Evolutionary conservation across 2,797 vertebrate species (phyloP), one percentile per base, ranked within the genome.

Genomic region (Arnoldichthys spilopterus): DNA sequence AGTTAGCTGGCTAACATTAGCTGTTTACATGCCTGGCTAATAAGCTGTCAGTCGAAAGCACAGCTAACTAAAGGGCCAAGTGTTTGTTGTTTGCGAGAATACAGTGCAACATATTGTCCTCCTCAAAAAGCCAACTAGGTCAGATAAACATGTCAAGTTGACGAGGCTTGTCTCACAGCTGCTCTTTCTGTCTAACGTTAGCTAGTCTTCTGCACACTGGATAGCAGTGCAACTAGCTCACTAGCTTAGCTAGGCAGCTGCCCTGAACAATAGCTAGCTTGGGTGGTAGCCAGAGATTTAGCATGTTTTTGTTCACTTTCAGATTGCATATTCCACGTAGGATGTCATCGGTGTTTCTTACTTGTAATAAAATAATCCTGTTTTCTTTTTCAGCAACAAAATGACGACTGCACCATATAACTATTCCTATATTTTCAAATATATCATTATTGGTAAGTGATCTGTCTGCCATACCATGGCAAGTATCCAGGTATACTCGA

Each of bases 341-440:
- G 4, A 37, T 37, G 37, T 37, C 37, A 9, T 37, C 9, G 20
- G 40, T 16, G 5, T 58, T 2, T 22, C 18, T 37, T 1, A 6
- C 8, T 9, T 28, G 37, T 30, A 49, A 30, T 12, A 13, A 1
- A 51, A 24, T 1, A 34, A 8, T 76, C 16, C 24, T n/a, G 51
- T 22, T 76, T 9, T 18, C 13, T 30, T 61, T n/a, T 37, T 43
- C 45, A 81, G 73, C 69, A 67, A 93, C 95, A 95, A 91, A 88
- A 98, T 98, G 97, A 97, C 97, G 89, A 96, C 96, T 64, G 97
- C 97, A 90, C 97, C 97, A 64, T 99, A 99, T 93, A 99, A 99
- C 92, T 98, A 99, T 88, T 98, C 97, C 84, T 99, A 98, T 94
- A 99, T 99, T 94, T 99, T 99, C 90, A 99, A 99, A 84, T 98